These are phyloP conservation scores for Cyclina sinensis DNA, from an alignment of 1,140 invertebrate species.

Conservation along the genomic window DNA sequence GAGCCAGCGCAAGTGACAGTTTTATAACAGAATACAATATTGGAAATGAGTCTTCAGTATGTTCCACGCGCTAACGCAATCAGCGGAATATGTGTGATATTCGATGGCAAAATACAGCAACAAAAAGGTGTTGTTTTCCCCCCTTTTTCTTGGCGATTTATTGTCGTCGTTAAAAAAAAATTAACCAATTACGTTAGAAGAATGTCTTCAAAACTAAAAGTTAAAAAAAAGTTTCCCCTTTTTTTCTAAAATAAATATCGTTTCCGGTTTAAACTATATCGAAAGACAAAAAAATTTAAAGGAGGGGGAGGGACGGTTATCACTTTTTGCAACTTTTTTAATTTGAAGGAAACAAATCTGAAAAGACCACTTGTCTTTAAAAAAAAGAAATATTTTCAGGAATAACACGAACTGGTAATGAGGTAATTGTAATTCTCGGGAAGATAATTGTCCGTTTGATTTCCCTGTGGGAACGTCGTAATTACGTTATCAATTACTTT, in stretches of 20 bases:
- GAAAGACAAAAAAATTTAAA: too few relatives aligned
- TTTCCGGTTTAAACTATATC: too few relatives aligned
- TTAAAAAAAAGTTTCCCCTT: too few relatives aligned
- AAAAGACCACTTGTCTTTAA: too few relatives aligned
- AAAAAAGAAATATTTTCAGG: too few relatives aligned
- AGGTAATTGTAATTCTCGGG: neutral
- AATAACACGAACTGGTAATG: neutral
- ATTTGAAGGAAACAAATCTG: too few relatives aligned
- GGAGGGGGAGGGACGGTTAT: too few relatives aligned
- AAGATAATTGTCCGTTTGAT: too few relatives aligned
- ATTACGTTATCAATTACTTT: neutral
- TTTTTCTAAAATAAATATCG: neutral
- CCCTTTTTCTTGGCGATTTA: neutral
- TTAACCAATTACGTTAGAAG: neutral
- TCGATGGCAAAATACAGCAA: neutral
- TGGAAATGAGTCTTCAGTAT: constrained; percentile 19
- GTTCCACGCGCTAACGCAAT: constrained; percentile 18
- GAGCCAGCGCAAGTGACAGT: neutral
- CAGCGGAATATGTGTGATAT: constrained; percentile 32
- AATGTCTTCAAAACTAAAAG: too few relatives aligned
- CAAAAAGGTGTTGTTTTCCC: neutral
- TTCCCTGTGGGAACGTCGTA: neutral
- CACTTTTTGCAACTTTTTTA: too few relatives aligned
- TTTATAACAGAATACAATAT: constrained; percentile 28
- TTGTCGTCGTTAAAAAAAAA: neutral